phyloP scores from a whole-genome alignment of 2,113 vertebrate species.

The Lucifuga dentata region DNA sequence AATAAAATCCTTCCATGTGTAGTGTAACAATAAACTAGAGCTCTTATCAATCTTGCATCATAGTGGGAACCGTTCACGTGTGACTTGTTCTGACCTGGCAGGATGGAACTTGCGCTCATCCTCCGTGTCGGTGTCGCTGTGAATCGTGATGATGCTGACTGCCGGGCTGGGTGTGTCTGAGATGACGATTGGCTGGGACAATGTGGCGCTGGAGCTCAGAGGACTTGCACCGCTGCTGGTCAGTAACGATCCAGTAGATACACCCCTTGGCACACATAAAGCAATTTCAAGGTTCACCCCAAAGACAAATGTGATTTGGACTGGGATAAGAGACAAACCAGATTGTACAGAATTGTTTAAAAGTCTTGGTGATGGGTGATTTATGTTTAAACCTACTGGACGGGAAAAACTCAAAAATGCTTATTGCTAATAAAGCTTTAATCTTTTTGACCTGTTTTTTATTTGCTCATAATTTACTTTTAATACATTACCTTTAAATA shows the following conservation, averaged over 20 bases:
- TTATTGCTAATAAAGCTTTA: too few relatives aligned
- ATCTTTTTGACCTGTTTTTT: too few relatives aligned
- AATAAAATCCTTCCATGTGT: too few relatives aligned
- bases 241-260: conserved; percentile 82
- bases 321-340: neutral
- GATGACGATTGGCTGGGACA: conserved; percentile 95
- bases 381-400: neutral
- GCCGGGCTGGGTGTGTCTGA: conserved; percentile 97
- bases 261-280: conserved; percentile 41
- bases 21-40: too few relatives aligned
- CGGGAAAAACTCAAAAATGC: too few relatives aligned
- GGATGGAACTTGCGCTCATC: conserved; percentile 96
- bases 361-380: too few relatives aligned
- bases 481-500: too few relatives aligned
- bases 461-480: too few relatives aligned
- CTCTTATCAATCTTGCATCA: too few relatives aligned
- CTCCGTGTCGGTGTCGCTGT: conserved; percentile 97
- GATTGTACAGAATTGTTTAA: neutral
- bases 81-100: conserved; percentile 84
- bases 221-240: conserved; percentile 77
- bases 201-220: conserved; percentile 53
- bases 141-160: conserved; percentile 98
- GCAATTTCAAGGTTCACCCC: neutral
- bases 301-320: neutral
- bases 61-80: neutral